Conservation (phyloP, 2,888 invertebrate species). For the Rhyacophila evoluta region DNA sequence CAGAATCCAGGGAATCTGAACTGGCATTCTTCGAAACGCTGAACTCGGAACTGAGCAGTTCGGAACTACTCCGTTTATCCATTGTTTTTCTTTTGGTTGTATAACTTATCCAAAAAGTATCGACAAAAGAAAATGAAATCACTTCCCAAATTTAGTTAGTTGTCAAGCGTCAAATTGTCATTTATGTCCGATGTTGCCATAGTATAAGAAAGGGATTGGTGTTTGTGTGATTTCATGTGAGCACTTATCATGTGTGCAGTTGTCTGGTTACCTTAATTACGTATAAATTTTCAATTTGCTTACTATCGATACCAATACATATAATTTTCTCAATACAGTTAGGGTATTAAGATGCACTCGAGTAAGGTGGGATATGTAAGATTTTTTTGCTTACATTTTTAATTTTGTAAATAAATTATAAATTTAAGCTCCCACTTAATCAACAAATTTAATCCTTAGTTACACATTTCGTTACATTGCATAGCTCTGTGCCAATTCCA, state of each 20-base stretch:
- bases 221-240: too few relatives aligned
- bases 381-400: too few relatives aligned
- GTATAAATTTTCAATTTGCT: too few relatives aligned
- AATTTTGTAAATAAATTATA: too few relatives aligned
- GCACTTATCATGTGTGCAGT: too few relatives aligned
- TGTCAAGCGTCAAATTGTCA: neutral
- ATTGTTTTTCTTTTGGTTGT: slow-evolving; percentile 56
- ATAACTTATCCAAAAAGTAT: neutral
- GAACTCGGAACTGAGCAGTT: slow-evolving; percentile 75
- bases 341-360: too few relatives aligned
- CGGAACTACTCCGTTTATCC: slow-evolving; percentile 77
- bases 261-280: too few relatives aligned
- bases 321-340: too few relatives aligned
- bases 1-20: slow-evolving; percentile 84
- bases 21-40: slow-evolving; percentile 80
- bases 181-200: neutral
- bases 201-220: neutral
- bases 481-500: neutral
- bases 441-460: too few relatives aligned
- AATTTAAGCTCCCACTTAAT: too few relatives aligned
- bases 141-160: neutral
- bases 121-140: neutral
- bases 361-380: too few relatives aligned
- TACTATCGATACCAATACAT: too few relatives aligned
- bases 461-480: neutral